phyloP scores from a whole-genome alignment of 2,797 vertebrate species.

The Gallinago stenura region DNA sequence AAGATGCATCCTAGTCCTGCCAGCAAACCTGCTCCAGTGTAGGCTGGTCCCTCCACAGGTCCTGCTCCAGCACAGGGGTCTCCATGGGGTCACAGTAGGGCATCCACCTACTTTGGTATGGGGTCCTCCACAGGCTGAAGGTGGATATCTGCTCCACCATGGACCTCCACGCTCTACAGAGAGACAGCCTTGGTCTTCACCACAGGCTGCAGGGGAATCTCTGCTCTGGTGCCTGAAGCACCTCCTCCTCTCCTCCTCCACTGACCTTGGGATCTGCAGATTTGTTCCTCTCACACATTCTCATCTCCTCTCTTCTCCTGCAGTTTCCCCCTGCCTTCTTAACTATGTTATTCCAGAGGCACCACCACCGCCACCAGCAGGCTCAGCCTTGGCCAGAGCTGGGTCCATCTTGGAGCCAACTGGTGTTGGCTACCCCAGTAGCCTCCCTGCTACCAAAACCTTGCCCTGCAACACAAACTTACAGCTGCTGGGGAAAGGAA shows the following conservation, averaged over 20 bases:
- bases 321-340: not conserved
- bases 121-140: not conserved
- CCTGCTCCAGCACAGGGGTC: not conserved
- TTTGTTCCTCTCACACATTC: not conserved
- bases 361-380: not conserved
- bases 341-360: not conserved
- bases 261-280: not conserved
- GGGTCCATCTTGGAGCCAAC: not conserved
- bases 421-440: not conserved
- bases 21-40: not conserved
- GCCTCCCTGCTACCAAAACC: not conserved
- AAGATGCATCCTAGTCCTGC: rapidly evolving
- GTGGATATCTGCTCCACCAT: not conserved
- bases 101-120: not conserved
- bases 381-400: not conserved
- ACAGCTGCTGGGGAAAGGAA: not conserved
- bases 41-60: not conserved
- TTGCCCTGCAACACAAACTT: not conserved
- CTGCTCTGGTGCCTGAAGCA: not conserved
- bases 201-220: not conserved
- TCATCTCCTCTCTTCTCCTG: not conserved
- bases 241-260: not conserved
- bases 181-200: not conserved
- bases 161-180: not conserved
- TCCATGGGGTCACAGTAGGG: not conserved